Conservation (phyloP, 2,113 vertebrate species). For the Trematomus loennbergii region DNA sequence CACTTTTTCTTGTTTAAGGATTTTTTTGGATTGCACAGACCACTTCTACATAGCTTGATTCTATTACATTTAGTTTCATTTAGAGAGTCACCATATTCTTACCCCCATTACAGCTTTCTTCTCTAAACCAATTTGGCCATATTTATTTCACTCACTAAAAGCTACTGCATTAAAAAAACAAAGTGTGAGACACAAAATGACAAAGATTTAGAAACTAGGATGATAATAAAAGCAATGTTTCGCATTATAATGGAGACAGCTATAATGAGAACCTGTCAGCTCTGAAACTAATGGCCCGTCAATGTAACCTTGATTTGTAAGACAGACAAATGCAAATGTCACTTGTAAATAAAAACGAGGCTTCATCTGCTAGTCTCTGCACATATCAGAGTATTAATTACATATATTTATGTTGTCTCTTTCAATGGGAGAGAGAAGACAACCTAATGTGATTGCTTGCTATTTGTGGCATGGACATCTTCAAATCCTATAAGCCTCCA, state of each 20-base stretch:
- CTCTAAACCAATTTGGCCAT: too few relatives aligned
- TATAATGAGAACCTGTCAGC: slow-evolving; percentile 20
- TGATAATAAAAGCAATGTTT: slow-evolving; percentile 16
- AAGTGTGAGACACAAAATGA: background rate
- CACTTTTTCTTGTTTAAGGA: too few relatives aligned
- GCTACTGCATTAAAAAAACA: background rate
- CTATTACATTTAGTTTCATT: too few relatives aligned
- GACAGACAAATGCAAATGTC: background rate
- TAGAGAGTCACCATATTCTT: too few relatives aligned
- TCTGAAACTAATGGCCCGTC: background rate
- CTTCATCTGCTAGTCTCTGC: background rate
- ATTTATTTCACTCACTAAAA: background rate
- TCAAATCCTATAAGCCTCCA: background rate
- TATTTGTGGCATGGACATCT: background rate
- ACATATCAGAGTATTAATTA: background rate
- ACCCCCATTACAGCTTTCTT: too few relatives aligned
- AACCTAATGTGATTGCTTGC: background rate
- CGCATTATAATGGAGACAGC: background rate
- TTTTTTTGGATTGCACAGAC: too few relatives aligned
- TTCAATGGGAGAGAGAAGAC: background rate
- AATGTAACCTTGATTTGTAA: background rate
- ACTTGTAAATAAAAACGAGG: background rate
- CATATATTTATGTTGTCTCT: background rate
- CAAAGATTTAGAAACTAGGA: slow-evolving; percentile 5
- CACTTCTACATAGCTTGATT: too few relatives aligned